Base-by-base conservation (phyloP, 1,140 invertebrate species). In the Physella acuta region DNA sequence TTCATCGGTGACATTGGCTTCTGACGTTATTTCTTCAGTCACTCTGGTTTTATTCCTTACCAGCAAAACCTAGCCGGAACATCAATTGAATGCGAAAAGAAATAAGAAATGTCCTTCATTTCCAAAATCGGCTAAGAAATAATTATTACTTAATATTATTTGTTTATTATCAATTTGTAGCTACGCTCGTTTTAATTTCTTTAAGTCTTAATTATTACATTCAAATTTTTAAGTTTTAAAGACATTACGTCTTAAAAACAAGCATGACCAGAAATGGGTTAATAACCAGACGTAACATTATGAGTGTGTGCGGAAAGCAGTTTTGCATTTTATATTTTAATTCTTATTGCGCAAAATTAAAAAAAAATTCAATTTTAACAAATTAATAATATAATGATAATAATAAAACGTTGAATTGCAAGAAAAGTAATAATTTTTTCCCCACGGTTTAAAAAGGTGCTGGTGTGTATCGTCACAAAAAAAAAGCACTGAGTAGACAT, bases 91-190 rank as follows among this genome's bases (percentile, higher is more conserved):
- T 44, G 39, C 39, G 39, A 44, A 44, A 44, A 44, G 39, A 44
- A 44, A 44, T 44, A 8, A 44, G 39, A 44, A 44, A 44, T 44
- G 8, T 8, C 20, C 39, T 44, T 44, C 20, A 8, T 44, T 44
- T 44, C 39, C 39, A 44, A 44, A 44, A 20, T 44, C 8, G 39
- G 39, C 8, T 44, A 44, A 44, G 39, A 44, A 44, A 44, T 44
- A 44, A 44, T 44, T 44, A 44, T 44, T 44, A 44, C 39, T 44
- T 44, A 44, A 44, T n/a, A n/a, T n/a, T n/a, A n/a, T n/a, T n/a
- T n/a, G n/a, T n/a, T n/a, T n/a, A 44, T 44, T 44, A 44, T 44
- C 39, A 44, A 44, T 44, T 44, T 44, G 8, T 44, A 44, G 20
- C 39, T 44, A 44, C 8, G 39, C 20, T 44, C 39, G 39, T 44